phyloP scores from a whole-genome alignment of 2,888 invertebrate genomes.

The Auanema freiburgensis region DNA sequence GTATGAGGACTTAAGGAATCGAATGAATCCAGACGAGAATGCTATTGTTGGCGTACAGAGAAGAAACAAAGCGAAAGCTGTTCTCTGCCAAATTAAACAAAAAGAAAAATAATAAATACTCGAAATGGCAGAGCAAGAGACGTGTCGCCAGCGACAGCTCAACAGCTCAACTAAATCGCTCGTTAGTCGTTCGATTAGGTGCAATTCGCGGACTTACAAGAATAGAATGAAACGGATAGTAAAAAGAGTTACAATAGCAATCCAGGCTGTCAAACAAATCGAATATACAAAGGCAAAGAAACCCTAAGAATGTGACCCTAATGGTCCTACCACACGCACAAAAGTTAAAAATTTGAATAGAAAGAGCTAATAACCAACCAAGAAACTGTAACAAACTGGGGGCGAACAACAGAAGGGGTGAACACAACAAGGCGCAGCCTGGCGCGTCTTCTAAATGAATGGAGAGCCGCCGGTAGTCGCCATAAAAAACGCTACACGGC shows the following conservation, averaged over 20 bases:
- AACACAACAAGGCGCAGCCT: slow-evolving; percentile 11
- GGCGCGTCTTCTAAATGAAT: slow-evolving; percentile 2
- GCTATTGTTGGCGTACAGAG: no score
- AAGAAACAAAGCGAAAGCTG: slow-evolving; percentile 6
- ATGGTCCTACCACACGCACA: slow-evolving; percentile 3
- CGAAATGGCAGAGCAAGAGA: slow-evolving; percentile 2
- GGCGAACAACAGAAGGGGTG: slow-evolving; percentile 18
- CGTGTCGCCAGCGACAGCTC: slow-evolving; percentile 4
- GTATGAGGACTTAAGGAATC: no score
- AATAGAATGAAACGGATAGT: no score
- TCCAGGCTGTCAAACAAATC: no score
- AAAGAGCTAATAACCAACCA: slow-evolving; percentile 22
- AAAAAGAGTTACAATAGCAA: no score
- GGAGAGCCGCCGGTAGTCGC: neutral
- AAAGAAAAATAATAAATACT: neutral
- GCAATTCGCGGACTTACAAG: no score
- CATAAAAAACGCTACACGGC: neutral
- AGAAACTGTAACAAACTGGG: slow-evolving; percentile 18
- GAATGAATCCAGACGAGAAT: no score
- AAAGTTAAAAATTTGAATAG: slow-evolving; percentile 8
- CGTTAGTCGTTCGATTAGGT: no score
- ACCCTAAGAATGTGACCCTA: slow-evolving; percentile 3
- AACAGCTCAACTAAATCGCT: neutral
- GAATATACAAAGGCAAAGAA: neutral
- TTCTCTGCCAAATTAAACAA: neutral